phyloP scores from a whole-genome alignment of 1,140 invertebrate species.

The Episyrphus balteatus region DNA sequence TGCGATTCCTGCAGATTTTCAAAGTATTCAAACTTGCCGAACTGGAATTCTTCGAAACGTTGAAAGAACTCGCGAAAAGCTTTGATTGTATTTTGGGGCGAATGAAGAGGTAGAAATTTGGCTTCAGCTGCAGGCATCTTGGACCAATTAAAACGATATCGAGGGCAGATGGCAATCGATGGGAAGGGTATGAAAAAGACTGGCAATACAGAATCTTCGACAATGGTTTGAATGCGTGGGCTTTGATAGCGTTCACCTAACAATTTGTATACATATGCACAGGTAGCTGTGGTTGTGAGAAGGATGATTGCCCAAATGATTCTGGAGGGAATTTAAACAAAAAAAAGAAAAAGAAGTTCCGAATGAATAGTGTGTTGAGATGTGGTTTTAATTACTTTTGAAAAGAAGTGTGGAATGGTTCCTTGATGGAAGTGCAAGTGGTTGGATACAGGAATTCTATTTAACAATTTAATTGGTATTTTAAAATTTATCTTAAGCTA shows the following conservation, averaged over 20 bases:
- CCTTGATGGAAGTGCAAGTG: too few species aligned
- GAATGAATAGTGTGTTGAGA: not conserved
- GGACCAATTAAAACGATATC: conserved; percentile 17
- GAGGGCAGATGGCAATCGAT: conserved; percentile 18
- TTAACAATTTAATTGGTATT: too few species aligned
- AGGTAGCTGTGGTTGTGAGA: conserved; percentile 15
- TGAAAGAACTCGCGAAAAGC: conserved; percentile 20
- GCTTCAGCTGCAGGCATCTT: conserved; percentile 10
- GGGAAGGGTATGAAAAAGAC: conserved; percentile 21
- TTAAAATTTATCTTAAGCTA: too few species aligned
- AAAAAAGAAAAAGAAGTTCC: not conserved
- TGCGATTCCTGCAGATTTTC: not conserved
- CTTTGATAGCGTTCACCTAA: conserved; percentile 16
- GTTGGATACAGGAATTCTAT: too few species aligned
- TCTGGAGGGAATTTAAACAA: conserved; percentile 5
- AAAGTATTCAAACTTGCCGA: conserved; percentile 11
- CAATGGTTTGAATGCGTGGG: conserved; percentile 20
- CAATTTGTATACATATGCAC: conserved; percentile 20
- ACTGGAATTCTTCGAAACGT: conserved; percentile 10
- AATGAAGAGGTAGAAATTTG: conserved; percentile 20
- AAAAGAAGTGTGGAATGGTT: too few species aligned
- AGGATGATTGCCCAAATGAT: conserved; percentile 24
- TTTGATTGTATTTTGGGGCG: conserved; percentile 2
- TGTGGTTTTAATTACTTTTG: too few species aligned
- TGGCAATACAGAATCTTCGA: conserved; percentile 21